phyloP scores from a whole-genome alignment of 2,113 vertebrate species.

The Galeopterus variegatus region DNA sequence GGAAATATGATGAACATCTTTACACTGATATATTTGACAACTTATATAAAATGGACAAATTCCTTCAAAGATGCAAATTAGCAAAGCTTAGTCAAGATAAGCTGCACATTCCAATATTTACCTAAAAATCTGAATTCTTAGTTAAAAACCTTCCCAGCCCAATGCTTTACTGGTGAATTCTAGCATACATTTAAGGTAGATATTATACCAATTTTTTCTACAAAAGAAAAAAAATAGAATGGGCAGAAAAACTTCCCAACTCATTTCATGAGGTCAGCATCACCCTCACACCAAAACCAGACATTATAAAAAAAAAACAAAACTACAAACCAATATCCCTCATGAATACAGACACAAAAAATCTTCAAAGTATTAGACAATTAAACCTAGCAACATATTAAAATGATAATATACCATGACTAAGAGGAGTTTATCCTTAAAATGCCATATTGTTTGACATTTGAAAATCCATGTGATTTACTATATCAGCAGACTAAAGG shows the following conservation, averaged over 20 bases:
- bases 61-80: constrained; percentile 13
- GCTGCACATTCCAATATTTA: background rate
- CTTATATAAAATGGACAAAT: background rate
- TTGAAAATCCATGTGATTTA: background rate
- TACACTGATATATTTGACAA: background rate
- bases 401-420: background rate
- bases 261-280: background rate
- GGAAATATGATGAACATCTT: background rate
- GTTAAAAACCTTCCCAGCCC: background rate
- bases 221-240: background rate
- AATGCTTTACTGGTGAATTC: constrained; percentile 39
- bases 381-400: background rate
- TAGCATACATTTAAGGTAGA: background rate
- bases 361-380: background rate
- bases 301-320: constrained; percentile 51
- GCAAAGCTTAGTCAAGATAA: background rate
- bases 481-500: background rate
- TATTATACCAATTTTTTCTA: background rate
- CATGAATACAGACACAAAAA: background rate
- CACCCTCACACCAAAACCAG: constrained; percentile 8
- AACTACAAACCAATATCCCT: background rate
- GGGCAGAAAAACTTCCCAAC: background rate
- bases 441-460: constrained; percentile 16
- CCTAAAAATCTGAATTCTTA: constrained; percentile 1
- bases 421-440: background rate